These are phyloP conservation scores for Andrena cerasifolii DNA, from an alignment of 1,140 invertebrate genomes.

Conservation along the genomic window DNA sequence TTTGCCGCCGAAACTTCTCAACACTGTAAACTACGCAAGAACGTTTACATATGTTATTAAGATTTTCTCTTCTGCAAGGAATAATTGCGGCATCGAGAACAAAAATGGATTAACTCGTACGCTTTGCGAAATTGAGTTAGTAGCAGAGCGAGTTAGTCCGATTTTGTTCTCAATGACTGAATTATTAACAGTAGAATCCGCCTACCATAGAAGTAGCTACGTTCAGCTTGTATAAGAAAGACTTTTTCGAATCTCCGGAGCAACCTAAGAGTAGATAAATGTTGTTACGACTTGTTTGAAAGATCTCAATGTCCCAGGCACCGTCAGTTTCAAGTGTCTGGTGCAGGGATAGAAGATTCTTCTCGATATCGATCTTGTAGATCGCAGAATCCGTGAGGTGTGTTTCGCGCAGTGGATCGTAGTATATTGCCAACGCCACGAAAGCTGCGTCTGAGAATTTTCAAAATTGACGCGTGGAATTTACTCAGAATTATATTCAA, in stretches of 20 bases:
- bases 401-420: slow-evolving; percentile 50
- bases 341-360: slow-evolving; percentile 34
- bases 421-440: slow-evolving; percentile 67
- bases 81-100: too few relatives aligned
- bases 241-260: slow-evolving; percentile 52
- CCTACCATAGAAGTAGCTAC: slow-evolving; percentile 46
- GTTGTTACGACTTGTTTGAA: slow-evolving; percentile 48
- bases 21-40: slow-evolving; percentile 51
- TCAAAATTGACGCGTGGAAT: too few relatives aligned
- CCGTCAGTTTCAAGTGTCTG: slow-evolving; percentile 62
- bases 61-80: too few relatives aligned
- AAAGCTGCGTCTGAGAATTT: slow-evolving; percentile 64
- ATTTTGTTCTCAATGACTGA: background rate
- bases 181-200: background rate
- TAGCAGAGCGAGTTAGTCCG: too few relatives aligned
- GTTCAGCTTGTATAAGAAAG: slow-evolving; percentile 63
- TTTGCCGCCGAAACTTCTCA: slow-evolving; percentile 60
- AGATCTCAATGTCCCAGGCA: slow-evolving; percentile 64
- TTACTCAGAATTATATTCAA: too few relatives aligned
- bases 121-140: too few relatives aligned
- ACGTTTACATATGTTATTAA: background rate
- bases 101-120: too few relatives aligned
- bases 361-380: slow-evolving; percentile 62
- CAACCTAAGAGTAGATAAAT: slow-evolving; percentile 65
- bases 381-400: slow-evolving; percentile 63